Evolutionary conservation across 2,113 vertebrate genomes (phyloP).

Genomic region (Morone chrysops): DNA sequence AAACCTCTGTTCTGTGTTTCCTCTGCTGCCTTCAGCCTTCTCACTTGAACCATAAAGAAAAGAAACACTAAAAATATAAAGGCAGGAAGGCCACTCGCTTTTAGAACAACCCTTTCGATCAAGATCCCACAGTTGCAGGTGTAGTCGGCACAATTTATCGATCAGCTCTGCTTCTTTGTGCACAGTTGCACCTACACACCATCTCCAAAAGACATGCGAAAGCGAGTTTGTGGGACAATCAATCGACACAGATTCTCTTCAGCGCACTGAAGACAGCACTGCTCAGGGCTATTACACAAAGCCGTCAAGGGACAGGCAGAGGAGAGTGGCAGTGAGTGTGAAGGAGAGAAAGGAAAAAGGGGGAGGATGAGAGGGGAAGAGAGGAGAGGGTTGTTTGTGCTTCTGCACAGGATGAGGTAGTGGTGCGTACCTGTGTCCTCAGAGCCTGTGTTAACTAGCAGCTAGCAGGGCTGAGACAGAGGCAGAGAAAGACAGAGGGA

Average conservation of each 20-base stretch:
- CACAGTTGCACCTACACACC: slow-evolving; percentile 36
- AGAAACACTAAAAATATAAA: slow-evolving; percentile 15
- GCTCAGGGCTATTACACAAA: slow-evolving; percentile 67
- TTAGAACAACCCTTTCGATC: not conserved
- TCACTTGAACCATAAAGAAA: slow-evolving; percentile 22
- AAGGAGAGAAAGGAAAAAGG: slow-evolving; percentile 25
- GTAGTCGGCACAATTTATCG: slow-evolving; percentile 39
- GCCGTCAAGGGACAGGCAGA: slow-evolving; percentile 55
- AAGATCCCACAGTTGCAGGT: slow-evolving; percentile 24
- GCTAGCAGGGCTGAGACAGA: slow-evolving; percentile 55
- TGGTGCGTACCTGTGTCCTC: slow-evolving; percentile 71
- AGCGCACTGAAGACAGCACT: slow-evolving; percentile 45
- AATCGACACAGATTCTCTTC: slow-evolving; percentile 58
- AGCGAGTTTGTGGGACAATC: slow-evolving; percentile 63
- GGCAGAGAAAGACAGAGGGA: slow-evolving; percentile 32
- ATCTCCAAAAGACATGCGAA: slow-evolving; percentile 53
- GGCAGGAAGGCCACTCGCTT: not conserved
- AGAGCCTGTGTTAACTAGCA: slow-evolving; percentile 56
- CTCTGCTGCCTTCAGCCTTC: slow-evolving; percentile 20
- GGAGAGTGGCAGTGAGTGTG: slow-evolving; percentile 42
- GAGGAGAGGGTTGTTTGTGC: slow-evolving; percentile 49
- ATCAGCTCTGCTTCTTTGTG: slow-evolving; percentile 33
- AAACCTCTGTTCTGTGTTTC: slow-evolving; percentile 25
- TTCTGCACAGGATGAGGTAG: slow-evolving; percentile 35
- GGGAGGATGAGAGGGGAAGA: slow-evolving; percentile 4